phyloP scores from a whole-genome alignment of 2,797 vertebrate species.

The Chaenodraco wilsoni region DNA sequence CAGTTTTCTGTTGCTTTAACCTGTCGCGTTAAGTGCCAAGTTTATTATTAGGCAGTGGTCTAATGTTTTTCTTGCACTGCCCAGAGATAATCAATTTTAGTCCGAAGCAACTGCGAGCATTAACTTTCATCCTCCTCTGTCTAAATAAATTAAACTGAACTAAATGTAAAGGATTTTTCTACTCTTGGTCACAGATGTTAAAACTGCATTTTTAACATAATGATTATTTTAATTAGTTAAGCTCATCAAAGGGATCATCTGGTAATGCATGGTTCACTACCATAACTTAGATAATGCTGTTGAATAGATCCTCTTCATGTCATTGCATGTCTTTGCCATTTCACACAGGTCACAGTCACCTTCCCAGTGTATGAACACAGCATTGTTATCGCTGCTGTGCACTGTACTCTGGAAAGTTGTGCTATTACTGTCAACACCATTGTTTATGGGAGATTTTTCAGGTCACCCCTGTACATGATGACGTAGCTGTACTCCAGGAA shows the following conservation, averaged over 20 bases:
- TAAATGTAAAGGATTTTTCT: slow-evolving; percentile 1
- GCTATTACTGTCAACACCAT: slow-evolving; percentile 74
- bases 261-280: slow-evolving; percentile 11
- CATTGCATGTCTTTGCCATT: neutral
- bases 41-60: slow-evolving; percentile 50
- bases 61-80: slow-evolving; percentile 40
- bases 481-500: slow-evolving; percentile 20
- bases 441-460: slow-evolving; percentile 66
- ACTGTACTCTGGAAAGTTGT: slow-evolving; percentile 39
- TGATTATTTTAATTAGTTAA: slow-evolving; percentile 1
- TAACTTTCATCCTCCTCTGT: slow-evolving; percentile 17
- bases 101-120: slow-evolving; percentile 19
- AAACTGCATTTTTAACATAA: neutral
- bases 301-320: slow-evolving; percentile 17
- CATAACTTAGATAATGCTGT: neutral
- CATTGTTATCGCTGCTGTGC: slow-evolving; percentile 45
- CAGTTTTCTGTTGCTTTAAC: slow-evolving; percentile 59
- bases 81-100: slow-evolving; percentile 28
- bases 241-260: slow-evolving; percentile 4
- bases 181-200: neutral
- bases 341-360: slow-evolving; percentile 52
- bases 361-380: slow-evolving; percentile 48
- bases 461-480: slow-evolving; percentile 32
- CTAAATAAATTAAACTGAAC: neutral
- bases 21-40: slow-evolving; percentile 6